Conservation (phyloP, 2,888 invertebrate species). For the Leptinotarsa juncta region DNA sequence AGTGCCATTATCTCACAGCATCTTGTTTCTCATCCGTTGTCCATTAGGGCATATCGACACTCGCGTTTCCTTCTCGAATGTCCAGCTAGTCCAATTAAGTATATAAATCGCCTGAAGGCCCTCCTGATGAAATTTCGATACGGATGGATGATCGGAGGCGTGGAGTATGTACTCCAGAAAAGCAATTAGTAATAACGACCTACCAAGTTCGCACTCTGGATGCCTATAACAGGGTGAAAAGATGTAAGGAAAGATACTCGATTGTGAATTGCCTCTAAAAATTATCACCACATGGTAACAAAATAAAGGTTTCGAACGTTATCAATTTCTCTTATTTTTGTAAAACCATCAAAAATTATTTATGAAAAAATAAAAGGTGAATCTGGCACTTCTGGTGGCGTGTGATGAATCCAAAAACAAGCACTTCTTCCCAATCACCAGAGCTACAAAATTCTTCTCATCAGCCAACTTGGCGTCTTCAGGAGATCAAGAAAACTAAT, state of each 20-base stretch:
- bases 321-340: no score
- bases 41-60: constrained; percentile 2
- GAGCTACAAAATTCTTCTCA: no score
- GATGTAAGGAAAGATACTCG: neutral
- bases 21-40: neutral
- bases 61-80: constrained; percentile 20
- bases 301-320: no score
- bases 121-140: constrained; percentile 31
- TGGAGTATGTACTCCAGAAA: constrained; percentile 26
- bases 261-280: no score
- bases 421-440: no score
- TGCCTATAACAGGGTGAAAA: neutral
- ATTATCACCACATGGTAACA: no score
- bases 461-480: no score
- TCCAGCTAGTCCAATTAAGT: constrained; percentile 26
- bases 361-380: no score
- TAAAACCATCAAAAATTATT: no score
- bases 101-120: constrained; percentile 28
- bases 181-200: constrained; percentile 36
- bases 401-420: no score
- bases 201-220: constrained; percentile 16
- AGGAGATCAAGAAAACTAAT: no score
- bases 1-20: neutral
- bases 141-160: constrained; percentile 24
- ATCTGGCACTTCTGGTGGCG: no score